Evolutionary conservation across 1,140 invertebrate species (phyloP).

Genomic region (Solenopsis invicta): DNA sequence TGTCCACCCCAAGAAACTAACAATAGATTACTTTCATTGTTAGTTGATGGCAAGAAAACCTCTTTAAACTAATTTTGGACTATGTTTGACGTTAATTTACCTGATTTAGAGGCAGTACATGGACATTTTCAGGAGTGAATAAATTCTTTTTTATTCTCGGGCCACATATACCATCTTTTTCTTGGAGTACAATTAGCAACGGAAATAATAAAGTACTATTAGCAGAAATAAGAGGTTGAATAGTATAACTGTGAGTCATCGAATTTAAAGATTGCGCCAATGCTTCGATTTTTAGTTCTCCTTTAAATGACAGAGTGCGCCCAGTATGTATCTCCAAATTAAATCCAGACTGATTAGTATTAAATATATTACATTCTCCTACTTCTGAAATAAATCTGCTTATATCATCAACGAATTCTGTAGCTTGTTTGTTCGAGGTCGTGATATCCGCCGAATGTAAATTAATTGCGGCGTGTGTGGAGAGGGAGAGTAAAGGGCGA

Average conservation of each 20-base stretch:
- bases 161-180: constrained; percentile 24
- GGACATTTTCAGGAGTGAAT: constrained; percentile 16
- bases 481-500: no score
- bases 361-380: constrained; percentile 1
- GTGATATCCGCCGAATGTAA: no score
- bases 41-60: constrained; percentile 1
- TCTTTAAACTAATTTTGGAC: neutral
- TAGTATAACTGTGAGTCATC: constrained; percentile 14
- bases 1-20: constrained; percentile 33
- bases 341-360: constrained; percentile 15
- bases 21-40: constrained; percentile 5
- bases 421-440: no score
- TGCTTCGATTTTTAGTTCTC: neutral
- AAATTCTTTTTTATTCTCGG: neutral
- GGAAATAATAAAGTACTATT: neutral
- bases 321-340: constrained; percentile 38
- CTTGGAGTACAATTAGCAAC: constrained; percentile 25
- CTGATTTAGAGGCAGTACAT: constrained; percentile 8
- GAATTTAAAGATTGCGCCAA: neutral
- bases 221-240: neutral
- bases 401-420: neutral
- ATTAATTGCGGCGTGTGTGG: no score
- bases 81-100: constrained; percentile 13
- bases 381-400: neutral
- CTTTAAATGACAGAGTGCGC: constrained; percentile 25